phyloP scores from a whole-genome alignment of 2,888 invertebrate genomes.

The Pyralis farinalis region DNA sequence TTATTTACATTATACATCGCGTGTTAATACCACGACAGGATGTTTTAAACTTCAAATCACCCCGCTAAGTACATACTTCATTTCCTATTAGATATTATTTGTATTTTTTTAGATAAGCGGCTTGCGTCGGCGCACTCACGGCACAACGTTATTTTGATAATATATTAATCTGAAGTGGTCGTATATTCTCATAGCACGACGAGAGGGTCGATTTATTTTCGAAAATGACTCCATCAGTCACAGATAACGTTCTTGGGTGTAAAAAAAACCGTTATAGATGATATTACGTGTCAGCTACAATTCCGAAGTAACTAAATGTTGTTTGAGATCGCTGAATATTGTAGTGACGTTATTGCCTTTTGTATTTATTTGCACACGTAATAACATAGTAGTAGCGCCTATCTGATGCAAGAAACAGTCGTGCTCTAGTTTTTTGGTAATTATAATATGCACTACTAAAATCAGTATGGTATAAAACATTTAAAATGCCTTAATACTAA shows the following conservation, averaged over 20 bases:
- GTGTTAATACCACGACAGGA: conserved; percentile 71
- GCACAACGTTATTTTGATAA: conserved; percentile 64
- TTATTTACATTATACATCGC: conserved; percentile 65
- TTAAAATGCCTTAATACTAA: too few species aligned
- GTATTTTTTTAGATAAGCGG: conserved; percentile 61
- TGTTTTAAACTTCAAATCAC: conserved; percentile 67
- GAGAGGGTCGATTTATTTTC: conserved; percentile 72
- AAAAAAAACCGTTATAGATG: conserved; percentile 58
- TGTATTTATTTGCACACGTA: too few species aligned
- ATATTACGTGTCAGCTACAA: conserved; percentile 59
- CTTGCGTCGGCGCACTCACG: conserved; percentile 30
- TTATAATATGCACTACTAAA: too few species aligned
- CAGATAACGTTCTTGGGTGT: conserved; percentile 60
- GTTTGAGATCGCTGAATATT: conserved; percentile 45
- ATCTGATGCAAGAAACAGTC: too few species aligned
- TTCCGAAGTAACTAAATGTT: conserved; percentile 63
- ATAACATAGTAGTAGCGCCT: too few species aligned
- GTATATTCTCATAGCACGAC: conserved; percentile 56
- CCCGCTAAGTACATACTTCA: conserved; percentile 62
- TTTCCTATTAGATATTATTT: conserved; percentile 71
- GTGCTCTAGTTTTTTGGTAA: too few species aligned
- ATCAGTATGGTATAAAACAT: too few species aligned
- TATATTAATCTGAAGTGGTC: conserved; percentile 68
- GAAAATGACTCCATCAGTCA: conserved; percentile 75
- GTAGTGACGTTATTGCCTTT: conserved; percentile 47